Conservation (phyloP, 92 coral and sea anemone genomes). For the Actinernus sp. region DNA sequence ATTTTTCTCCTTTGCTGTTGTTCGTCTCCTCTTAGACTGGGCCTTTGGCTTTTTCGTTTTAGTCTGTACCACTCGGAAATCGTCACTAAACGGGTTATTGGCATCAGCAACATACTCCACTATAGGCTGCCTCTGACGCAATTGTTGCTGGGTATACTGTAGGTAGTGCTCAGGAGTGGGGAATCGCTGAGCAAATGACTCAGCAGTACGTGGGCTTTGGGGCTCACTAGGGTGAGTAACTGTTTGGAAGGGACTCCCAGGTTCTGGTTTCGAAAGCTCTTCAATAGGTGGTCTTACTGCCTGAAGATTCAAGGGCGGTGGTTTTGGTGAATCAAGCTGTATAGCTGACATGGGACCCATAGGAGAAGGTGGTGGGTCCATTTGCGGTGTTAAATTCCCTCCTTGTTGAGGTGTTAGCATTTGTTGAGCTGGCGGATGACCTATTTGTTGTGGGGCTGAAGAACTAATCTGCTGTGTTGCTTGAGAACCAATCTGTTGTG, state of each 20-base stretch:
- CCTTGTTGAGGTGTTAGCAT: background rate
- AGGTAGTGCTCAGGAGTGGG: conserved; percentile 85
- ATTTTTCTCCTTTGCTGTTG: background rate
- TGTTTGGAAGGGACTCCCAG: conserved; percentile 16
- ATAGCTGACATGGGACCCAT: conserved; percentile 17
- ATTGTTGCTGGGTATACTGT: conserved; percentile 60
- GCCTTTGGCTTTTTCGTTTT: background rate
- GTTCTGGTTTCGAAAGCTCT: conserved; percentile 4
- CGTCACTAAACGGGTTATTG: conserved; percentile 90
- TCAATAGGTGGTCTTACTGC: conserved; percentile 33
- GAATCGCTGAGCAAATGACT: conserved; percentile 67
- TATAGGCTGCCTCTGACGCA: conserved; percentile 64
- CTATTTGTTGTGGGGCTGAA: conserved; percentile 21
- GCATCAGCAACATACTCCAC: conserved; percentile 90
- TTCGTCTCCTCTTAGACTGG: background rate
- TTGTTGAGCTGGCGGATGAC: conserved; percentile 11
- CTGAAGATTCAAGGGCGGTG: conserved; percentile 16
- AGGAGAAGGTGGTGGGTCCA: conserved; percentile 33
- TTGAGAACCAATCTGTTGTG: conserved; percentile 15
- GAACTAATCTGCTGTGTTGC: conserved; percentile 11
- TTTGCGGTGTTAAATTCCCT: background rate
- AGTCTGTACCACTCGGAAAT: conserved; percentile 62
- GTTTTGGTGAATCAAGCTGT: conserved; percentile 28
- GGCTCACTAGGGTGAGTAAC: conserved; percentile 32
- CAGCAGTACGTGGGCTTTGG: conserved; percentile 60